Evolutionary conservation across 2,888 invertebrate species (phyloP).

Genomic region (Coecobrya sp.): DNA sequence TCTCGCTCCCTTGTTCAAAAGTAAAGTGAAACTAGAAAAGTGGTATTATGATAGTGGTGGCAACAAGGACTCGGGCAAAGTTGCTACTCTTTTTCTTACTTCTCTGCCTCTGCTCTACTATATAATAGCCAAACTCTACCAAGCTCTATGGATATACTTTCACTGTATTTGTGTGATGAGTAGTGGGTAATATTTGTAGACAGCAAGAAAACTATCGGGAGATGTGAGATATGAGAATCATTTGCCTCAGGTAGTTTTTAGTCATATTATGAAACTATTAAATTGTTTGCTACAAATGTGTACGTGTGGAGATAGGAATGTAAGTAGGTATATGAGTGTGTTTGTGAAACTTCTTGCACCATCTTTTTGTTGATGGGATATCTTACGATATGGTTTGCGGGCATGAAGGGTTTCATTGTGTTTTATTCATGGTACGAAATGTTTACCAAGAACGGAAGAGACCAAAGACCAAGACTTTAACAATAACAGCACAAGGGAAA

Average conservation of each 20-base stretch:
- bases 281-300: conserved; percentile 29
- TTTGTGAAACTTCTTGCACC: conserved; percentile 65
- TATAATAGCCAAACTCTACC: neutral
- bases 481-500: too few relatives aligned
- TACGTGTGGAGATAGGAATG: neutral
- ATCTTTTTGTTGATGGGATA: conserved; percentile 57
- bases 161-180: conserved; percentile 21
- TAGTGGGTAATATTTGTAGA: conserved; percentile 20
- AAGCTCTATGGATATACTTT: too few relatives aligned
- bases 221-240: conserved; percentile 44
- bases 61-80: neutral
- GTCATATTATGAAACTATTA: conserved; percentile 63
- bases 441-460: neutral
- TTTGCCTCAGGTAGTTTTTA: conserved; percentile 69
- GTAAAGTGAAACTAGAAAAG: neutral
- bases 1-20: neutral
- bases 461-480: neutral
- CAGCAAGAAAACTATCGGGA: neutral
- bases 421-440: conserved; percentile 22
- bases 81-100: neutral
- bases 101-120: neutral
- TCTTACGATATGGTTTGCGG: conserved; percentile 57
- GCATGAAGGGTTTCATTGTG: conserved; percentile 48
- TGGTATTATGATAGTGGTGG: conserved; percentile 10
- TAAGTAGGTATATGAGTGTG: neutral